Conservation (phyloP, 2,797 vertebrate genomes). For the Poliocrania exsul region DNA sequence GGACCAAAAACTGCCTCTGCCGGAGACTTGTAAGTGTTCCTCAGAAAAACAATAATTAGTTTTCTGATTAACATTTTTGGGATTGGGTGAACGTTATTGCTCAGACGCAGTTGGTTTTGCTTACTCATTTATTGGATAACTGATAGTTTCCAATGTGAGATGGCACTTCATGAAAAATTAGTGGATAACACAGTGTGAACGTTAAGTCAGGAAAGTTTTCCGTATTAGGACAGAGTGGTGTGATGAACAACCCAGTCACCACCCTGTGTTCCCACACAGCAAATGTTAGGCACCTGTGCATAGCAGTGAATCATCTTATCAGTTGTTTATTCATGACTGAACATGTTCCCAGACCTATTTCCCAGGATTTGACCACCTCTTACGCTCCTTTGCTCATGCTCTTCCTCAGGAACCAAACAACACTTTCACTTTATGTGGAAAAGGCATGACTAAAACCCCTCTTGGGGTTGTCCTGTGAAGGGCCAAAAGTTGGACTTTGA, state of each 20-base stretch:
- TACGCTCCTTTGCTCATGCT: neutral
- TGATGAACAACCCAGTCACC: slow-evolving; percentile 54
- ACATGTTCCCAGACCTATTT: neutral
- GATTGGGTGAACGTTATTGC: neutral
- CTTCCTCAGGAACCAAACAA: neutral
- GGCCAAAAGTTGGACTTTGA: neutral
- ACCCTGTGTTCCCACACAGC: slow-evolving; percentile 53
- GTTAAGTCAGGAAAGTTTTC: slow-evolving; percentile 18
- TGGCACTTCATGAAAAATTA: slow-evolving; percentile 3
- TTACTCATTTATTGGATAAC: slow-evolving; percentile 25
- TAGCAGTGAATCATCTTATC: slow-evolving; percentile 46
- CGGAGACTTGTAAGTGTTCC: neutral
- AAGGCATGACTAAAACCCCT: neutral
- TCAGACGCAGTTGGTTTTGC: neutral
- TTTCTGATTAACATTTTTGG: neutral
- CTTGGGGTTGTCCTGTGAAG: neutral
- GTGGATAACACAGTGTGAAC: neutral
- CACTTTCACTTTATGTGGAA: neutral
- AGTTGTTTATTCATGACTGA: slow-evolving; percentile 33
- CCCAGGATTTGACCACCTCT: neutral
- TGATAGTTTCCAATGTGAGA: neutral
- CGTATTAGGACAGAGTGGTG: neutral
- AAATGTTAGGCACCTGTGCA: slow-evolving; percentile 61
- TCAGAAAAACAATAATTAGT: neutral
- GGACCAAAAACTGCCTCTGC: neutral